Evolutionary conservation across 30 jellyfish, hydroid and myxozoan genomes (phyloP).

Genomic region (Haliclystus octoradiatus): DNA sequence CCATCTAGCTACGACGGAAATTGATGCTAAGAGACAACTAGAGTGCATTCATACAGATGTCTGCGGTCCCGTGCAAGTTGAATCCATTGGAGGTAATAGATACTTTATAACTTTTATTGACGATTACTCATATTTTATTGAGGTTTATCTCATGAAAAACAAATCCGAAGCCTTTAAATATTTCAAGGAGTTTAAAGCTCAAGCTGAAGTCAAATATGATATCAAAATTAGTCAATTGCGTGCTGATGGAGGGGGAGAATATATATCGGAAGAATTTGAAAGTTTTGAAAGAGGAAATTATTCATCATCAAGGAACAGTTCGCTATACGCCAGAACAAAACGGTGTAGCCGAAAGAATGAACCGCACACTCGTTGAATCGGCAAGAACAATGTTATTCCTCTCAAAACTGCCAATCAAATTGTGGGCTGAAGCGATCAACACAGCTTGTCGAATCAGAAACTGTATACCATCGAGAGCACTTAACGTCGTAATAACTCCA

Average conservation of each 20-base stretch:
- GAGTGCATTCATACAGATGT: slow-evolving; percentile 3
- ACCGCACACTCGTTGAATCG: slow-evolving; percentile 5
- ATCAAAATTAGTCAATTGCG: too few species aligned
- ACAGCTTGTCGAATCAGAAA: slow-evolving; percentile 1
- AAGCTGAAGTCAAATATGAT: too few species aligned
- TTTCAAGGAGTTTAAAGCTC: slow-evolving; percentile 4
- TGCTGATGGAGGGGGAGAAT: too few species aligned
- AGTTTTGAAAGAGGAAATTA: background rate
- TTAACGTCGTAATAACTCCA: slow-evolving; percentile 15
- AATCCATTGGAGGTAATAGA: too few species aligned
- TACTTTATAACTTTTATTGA: slow-evolving; percentile 1
- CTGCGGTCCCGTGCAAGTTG: slow-evolving; percentile 21
- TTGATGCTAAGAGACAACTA: too few species aligned
- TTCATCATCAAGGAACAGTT: background rate
- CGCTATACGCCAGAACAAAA: slow-evolving; percentile 9
- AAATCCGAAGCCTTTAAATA: slow-evolving; percentile 2
- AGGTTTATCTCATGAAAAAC: slow-evolving; percentile 1
- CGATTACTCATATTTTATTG: background rate
- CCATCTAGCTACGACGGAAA: background rate
- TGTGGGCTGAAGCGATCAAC: slow-evolving; percentile 5
- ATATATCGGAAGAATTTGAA: slow-evolving; percentile 5
- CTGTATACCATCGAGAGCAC: slow-evolving; percentile 13
- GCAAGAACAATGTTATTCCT: slow-evolving; percentile 5
- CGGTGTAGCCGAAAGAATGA: slow-evolving; percentile 10
- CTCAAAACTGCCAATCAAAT: slow-evolving; percentile 4